phyloP scores from a whole-genome alignment of 1,140 invertebrate genomes.

The Tribolium castaneum region DNA sequence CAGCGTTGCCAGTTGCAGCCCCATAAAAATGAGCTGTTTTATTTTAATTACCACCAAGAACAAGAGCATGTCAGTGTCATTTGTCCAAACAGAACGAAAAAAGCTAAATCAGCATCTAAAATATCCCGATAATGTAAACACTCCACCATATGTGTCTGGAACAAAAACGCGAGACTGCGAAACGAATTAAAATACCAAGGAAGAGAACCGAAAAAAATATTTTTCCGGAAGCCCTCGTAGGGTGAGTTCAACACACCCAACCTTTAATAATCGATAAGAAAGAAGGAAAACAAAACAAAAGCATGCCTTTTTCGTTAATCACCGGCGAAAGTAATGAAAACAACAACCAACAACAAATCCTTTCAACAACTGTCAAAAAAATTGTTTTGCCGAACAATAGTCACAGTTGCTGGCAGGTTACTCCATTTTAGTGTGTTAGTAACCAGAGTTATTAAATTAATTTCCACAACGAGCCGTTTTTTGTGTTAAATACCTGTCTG shows the following conservation, averaged over 20 bases:
- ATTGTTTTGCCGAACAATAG: conserved; percentile 39
- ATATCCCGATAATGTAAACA: conserved; percentile 39
- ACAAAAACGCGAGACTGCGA: conserved; percentile 15
- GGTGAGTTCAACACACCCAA: conserved; percentile 57
- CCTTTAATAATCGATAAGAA: conserved; percentile 53
- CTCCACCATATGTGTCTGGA: conserved; percentile 32
- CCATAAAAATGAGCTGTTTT: not conserved
- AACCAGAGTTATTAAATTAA: not conserved
- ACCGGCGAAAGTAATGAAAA: not conserved
- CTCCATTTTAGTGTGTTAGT: conserved; percentile 28
- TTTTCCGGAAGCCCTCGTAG: conserved; percentile 41
- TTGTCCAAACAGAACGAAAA: conserved; percentile 14
- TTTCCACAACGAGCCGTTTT: not conserved
- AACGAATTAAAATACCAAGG: conserved; percentile 37
- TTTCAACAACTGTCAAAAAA: conserved; percentile 40
- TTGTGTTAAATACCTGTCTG: not conserved
- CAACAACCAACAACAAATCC: conserved; percentile 13
- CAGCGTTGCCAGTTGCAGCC: not conserved
- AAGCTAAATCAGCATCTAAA: conserved; percentile 31
- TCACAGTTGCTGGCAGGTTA: conserved; percentile 16
- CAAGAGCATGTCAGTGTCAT: not conserved
- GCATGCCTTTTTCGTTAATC: not conserved
- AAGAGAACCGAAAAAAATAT: conserved; percentile 11
- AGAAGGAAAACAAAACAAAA: conserved; percentile 48
- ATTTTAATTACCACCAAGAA: not conserved